phyloP scores from a whole-genome alignment of 2,888 invertebrate genomes.

The Bombyx huttoni region DNA sequence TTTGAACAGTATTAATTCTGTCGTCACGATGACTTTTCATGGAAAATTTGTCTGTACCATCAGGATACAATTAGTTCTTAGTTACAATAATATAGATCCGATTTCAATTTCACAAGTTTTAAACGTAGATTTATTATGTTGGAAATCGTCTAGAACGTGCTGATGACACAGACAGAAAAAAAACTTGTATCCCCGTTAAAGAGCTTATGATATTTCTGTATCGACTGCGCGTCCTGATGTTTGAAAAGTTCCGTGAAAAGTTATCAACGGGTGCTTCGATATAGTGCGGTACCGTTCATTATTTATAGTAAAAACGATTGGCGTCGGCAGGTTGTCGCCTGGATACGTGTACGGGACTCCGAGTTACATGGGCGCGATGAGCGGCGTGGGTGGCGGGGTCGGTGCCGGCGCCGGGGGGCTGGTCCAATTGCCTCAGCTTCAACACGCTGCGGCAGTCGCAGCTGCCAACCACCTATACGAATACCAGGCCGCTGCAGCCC shows the following conservation, averaged over 20 bases:
- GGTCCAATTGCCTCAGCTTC: conserved; percentile 78
- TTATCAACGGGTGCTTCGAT: not conserved
- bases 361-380: conserved; percentile 83
- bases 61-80: not conserved
- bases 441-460: conserved; percentile 82
- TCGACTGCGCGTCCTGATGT: not conserved
- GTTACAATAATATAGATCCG: too few relatives aligned
- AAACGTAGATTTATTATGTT: too few relatives aligned
- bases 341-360: conserved; percentile 84
- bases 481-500: conserved; percentile 84
- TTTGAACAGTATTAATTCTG: conserved; percentile 36
- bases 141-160: too few relatives aligned
- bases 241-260: not conserved
- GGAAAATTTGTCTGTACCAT: conserved; percentile 1
- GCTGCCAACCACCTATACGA: conserved; percentile 88
- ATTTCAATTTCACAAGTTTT: too few relatives aligned
- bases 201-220: not conserved
- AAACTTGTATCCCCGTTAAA: too few relatives aligned
- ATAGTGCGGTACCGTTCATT: not conserved
- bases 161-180: too few relatives aligned
- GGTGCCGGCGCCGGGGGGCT: conserved; percentile 77
- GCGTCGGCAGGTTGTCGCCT: conserved; percentile 54
- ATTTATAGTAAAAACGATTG: not conserved
- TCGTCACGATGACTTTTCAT: conserved; percentile 32
- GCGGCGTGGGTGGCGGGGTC: conserved; percentile 63